Evolutionary conservation across 2,797 vertebrate genomes (phyloP).

Genomic region (Tauraco hartlaubi): DNA sequence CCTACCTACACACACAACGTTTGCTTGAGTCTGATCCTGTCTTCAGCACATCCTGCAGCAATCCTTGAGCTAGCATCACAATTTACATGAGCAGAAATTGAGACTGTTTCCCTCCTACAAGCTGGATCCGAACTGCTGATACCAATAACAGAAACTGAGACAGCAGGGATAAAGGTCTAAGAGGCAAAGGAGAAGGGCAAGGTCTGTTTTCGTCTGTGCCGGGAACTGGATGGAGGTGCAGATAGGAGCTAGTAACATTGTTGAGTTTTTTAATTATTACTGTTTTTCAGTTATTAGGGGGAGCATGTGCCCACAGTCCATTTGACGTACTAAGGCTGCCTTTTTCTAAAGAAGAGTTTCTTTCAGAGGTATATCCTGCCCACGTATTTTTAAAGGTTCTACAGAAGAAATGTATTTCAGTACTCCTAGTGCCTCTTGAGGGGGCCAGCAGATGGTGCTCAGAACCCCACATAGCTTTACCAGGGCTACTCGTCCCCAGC

Average conservation of each 20-base stretch:
- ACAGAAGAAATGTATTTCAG: background rate
- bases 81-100: background rate
- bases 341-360: background rate
- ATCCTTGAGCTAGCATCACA: background rate
- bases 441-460: background rate
- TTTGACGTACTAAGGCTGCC: background rate
- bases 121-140: background rate
- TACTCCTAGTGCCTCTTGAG: background rate
- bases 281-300: background rate
- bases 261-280: background rate
- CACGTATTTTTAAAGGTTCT: background rate
- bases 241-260: background rate
- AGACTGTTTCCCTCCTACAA: background rate
- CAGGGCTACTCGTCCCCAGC: accelerated
- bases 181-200: background rate
- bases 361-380: background rate
- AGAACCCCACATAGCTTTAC: background rate
- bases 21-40: background rate
- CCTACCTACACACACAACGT: accelerated
- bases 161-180: background rate
- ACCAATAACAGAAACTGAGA: background rate
- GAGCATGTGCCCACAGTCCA: background rate
- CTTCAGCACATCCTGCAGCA: background rate
- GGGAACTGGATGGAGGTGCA: background rate
- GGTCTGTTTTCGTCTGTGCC: background rate